A percentile compares a stretch with the other conserved stretches of the same genome.
phyloP scores from a whole-genome alignment of 1,140 invertebrate species.

The Paraescarpia echinospica region DNA sequence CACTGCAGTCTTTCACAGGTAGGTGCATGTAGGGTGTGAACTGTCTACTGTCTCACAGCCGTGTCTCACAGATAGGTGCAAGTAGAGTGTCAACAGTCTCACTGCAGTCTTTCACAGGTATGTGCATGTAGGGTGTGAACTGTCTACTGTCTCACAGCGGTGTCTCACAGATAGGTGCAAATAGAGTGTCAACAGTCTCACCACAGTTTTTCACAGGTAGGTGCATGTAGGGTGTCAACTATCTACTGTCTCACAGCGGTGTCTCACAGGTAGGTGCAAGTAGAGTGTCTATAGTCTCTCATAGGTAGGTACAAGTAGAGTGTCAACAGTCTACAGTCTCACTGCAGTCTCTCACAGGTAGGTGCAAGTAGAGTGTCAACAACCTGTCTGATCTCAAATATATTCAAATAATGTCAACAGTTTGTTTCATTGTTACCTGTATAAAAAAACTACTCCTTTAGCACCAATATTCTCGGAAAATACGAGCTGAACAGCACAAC shows the following conservation, averaged over 20 bases:
- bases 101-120: neutral
- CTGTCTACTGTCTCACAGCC: neutral
- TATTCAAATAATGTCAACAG: no score
- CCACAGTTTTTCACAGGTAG: neutral
- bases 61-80: neutral
- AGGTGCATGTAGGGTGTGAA: neutral
- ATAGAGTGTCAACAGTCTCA: neutral
- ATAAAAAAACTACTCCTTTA: no score
- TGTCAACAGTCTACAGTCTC: neutral
- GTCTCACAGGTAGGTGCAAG: neutral
- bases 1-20: neutral
- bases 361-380: neutral
- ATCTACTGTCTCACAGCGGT: neutral
- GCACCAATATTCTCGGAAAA: no score
- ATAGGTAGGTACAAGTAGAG: neutral
- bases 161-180: neutral
- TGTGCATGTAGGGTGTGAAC: neutral
- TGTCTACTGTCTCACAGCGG: neutral
- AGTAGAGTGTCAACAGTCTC: neutral
- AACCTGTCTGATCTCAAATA: neutral
- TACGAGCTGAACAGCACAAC: no score
- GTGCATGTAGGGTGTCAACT: neutral
- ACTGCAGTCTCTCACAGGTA: neutral
- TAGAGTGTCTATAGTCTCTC: neutral
- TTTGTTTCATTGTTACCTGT: no score